Evolutionary conservation across 2,113 vertebrate species (phyloP), one percentile per base, ranked within the genome.

Genomic region (Semnopithecus entellus): DNA sequence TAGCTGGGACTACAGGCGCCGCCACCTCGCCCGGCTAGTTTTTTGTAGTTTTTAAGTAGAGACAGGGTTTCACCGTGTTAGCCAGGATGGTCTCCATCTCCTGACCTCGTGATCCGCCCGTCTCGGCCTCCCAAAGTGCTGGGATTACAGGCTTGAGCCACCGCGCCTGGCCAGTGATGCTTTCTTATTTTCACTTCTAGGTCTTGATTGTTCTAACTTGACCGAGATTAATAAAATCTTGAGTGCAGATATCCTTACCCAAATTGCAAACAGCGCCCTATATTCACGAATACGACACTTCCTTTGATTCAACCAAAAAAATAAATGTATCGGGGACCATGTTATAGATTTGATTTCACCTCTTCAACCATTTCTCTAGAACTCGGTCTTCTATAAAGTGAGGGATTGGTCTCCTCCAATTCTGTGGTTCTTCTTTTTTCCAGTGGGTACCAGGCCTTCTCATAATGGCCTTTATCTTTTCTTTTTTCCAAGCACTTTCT

Each of bases 311-410:
- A 27, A 43, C 5, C 8, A 17, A 59, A 6, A 25, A 25, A 48
- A 11, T 7, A 22, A 40, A 14, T n/a, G n/a, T 7, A 79, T 2
- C 0, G 0, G 25, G 81, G 92, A 8, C 78, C 1, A 0, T 11
- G 7, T 70, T 57, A 5, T 4, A 3, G 20, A 3, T 8, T 7
- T 25, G 43, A 48, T 20, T 32, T 73, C 12, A 18, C 38, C 45
- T 2, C 35, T 88, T 27, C 0, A 8, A 5, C 43, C 72, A 12
- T 64, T 20, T 7, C 1, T 38, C 40, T 9, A 27, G n/a, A 12
- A 12, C 8, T 1, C 4, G 20, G 43, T 43, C 38, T n/a, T 76
- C 64, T 48, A 5, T 1, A 13, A 94, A 64, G 64, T 40, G 50
- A 76, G 76, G n/a, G 30, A 38, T 9, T 20, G 16, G 64, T 40